Conservation (phyloP, 2,888 invertebrate species). For the Alloplasta piceator region DNA sequence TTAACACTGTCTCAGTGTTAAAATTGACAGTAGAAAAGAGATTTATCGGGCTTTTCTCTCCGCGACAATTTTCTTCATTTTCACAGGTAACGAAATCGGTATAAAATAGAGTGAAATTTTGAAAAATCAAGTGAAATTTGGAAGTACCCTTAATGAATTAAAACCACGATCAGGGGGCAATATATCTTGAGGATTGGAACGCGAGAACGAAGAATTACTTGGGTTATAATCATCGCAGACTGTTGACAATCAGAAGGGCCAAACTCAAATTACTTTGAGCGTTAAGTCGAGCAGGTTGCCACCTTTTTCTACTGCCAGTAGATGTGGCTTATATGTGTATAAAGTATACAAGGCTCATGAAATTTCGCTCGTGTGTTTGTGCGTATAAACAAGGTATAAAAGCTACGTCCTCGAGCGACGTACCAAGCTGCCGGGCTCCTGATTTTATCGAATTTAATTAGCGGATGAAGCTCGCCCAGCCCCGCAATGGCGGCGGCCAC, state of each 20-base stretch:
- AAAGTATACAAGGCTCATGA: background rate
- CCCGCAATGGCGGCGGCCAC: constrained; percentile 59
- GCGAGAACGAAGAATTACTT: constrained; percentile 44
- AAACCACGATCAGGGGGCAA: constrained; percentile 52
- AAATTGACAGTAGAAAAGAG: no score
- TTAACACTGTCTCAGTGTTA: no score
- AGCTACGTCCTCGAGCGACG: constrained; percentile 61
- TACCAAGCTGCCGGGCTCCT: constrained; percentile 63
- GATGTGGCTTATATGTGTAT: background rate
- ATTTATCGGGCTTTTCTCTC: no score
- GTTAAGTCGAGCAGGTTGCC: no score
- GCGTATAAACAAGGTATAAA: constrained; percentile 17
- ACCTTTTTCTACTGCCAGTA: background rate
- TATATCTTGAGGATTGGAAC: constrained; percentile 62
- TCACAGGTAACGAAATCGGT: no score
- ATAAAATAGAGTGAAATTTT: no score
- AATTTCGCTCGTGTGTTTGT: background rate
- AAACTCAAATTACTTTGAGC: no score
- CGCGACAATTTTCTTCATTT: background rate
- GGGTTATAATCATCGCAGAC: background rate
- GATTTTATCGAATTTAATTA: constrained; percentile 78
- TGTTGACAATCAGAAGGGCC: no score
- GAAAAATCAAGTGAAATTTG: no score
- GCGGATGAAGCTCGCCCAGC: constrained; percentile 72
- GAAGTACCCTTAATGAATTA: background rate